Conservation (phyloP, 1,140 invertebrate genomes). For the Panagrolaimus sp. region DNA sequence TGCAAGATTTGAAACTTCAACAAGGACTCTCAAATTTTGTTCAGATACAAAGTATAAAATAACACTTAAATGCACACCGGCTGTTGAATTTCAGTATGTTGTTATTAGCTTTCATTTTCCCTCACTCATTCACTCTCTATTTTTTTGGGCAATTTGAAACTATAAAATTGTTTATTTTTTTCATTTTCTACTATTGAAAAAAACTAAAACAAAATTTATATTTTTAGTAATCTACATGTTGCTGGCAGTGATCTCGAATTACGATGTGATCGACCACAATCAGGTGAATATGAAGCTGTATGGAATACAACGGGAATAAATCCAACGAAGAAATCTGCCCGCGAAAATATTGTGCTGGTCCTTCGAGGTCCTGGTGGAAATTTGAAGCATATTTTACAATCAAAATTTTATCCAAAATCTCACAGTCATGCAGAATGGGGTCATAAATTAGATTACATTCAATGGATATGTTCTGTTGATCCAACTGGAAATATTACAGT, state of each 20-base stretch:
- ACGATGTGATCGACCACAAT: slow-evolving; percentile 13
- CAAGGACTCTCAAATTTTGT: slow-evolving; percentile 30
- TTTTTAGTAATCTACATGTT: slow-evolving; percentile 28
- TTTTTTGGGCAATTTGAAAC: neutral
- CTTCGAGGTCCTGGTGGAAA: slow-evolving; percentile 31
- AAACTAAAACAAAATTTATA: too few species aligned
- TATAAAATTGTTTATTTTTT: neutral
- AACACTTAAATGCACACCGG: slow-evolving; percentile 27
- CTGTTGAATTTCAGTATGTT: slow-evolving; percentile 35
- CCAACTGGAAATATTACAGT: slow-evolving; percentile 23
- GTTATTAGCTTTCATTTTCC: neutral
- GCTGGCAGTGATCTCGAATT: slow-evolving; percentile 39
- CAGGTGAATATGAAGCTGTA: slow-evolving; percentile 33
- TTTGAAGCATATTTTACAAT: slow-evolving; percentile 30
- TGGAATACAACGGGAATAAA: slow-evolving; percentile 42
- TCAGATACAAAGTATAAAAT: slow-evolving; percentile 34
- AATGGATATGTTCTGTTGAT: slow-evolving; percentile 31
- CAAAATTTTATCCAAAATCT: slow-evolving; percentile 31
- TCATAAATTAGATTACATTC: slow-evolving; percentile 29
- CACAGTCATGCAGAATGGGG: slow-evolving; percentile 34
- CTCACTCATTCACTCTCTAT: too few species aligned
- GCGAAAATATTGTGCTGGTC: slow-evolving; percentile 37
- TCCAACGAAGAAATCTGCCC: slow-evolving; percentile 31
- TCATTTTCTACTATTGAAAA: too few species aligned
- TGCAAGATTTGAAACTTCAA: slow-evolving; percentile 27